A percentile compares a stretch with the other conserved stretches of the same genome.
phyloP scores from a whole-genome alignment of 2,888 invertebrate genomes.

The Tipula vernalis region DNA sequence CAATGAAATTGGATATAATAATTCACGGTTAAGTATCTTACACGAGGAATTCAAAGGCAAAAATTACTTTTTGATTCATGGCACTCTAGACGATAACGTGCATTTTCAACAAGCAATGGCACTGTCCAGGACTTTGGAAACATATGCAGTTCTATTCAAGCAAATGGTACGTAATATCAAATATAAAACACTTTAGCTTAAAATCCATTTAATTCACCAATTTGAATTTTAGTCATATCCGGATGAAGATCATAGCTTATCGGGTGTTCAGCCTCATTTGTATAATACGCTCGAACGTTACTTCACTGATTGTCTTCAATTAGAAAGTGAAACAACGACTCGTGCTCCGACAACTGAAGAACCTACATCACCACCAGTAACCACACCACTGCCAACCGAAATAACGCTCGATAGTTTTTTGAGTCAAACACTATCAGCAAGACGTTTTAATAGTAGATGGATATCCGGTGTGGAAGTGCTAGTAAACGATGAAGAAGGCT shows the following conservation, averaged over 20 bases:
- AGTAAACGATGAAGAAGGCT: no score
- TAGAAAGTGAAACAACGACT: conserved; percentile 11
- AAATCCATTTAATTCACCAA: not conserved
- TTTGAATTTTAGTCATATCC: conserved; percentile 61
- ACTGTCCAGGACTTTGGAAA: conserved; percentile 73
- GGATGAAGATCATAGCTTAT: conserved; percentile 83
- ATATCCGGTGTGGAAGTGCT: no score
- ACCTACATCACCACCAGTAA: not conserved
- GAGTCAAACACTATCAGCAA: no score
- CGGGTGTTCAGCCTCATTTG: conserved; percentile 70
- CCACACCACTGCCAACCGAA: no score
- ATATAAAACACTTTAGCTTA: not conserved
- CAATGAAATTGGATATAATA: conserved; percentile 52
- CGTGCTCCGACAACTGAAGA: not conserved
- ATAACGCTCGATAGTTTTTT: no score
- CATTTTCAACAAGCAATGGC: conserved; percentile 96
- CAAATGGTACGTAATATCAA: conserved; percentile 45
- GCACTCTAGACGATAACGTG: conserved; percentile 91
- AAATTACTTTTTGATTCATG: conserved; percentile 83
- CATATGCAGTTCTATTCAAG: conserved; percentile 75
- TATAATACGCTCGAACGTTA: conserved; percentile 84
- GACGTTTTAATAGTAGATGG: no score
- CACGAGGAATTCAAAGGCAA: conserved; percentile 53
- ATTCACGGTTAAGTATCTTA: conserved; percentile 61
- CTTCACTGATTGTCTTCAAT: conserved; percentile 38